phyloP scores from a whole-genome alignment of 2,797 vertebrate species.

The Mallotus villosus region DNA sequence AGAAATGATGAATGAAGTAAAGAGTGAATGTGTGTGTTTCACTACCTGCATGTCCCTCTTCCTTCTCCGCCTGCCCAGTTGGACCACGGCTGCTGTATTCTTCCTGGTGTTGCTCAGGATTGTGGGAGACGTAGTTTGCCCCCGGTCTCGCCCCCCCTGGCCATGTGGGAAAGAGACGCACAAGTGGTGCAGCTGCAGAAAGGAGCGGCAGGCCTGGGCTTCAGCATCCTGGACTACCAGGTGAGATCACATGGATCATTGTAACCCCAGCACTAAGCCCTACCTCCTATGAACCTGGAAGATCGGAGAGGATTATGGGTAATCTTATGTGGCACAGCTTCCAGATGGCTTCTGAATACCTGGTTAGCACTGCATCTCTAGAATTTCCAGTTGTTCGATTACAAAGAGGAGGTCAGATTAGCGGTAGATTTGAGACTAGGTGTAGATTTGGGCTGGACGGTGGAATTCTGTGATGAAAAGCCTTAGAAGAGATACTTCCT shows the following conservation, averaged over 20 bases:
- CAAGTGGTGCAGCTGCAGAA: slow-evolving; percentile 89
- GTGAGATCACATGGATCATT: slow-evolving; percentile 56
- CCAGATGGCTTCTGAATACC: too few relatives aligned
- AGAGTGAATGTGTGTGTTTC: background rate
- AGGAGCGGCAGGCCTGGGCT: slow-evolving; percentile 88
- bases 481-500: too few relatives aligned
- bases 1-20: background rate
- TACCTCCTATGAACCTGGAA: background rate
- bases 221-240: slow-evolving; percentile 98
- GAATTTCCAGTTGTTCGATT: too few relatives aligned
- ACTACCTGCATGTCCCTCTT: background rate
- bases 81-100: slow-evolving; percentile 64
- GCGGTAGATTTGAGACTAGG: too few relatives aligned
- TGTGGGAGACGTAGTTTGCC: slow-evolving; percentile 70
- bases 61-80: slow-evolving; percentile 50
- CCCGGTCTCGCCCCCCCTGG: slow-evolving; percentile 79
- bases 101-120: slow-evolving; percentile 67
- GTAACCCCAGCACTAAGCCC: background rate
- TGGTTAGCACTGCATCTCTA: too few relatives aligned
- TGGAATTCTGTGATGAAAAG: background rate
- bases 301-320: background rate
- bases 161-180: slow-evolving; percentile 90
- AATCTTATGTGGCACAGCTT: too few relatives aligned
- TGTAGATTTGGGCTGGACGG: too few relatives aligned
- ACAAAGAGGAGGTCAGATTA: too few relatives aligned